Conservation (phyloP, 2,888 invertebrate genomes). For the Hedya salicella region DNA sequence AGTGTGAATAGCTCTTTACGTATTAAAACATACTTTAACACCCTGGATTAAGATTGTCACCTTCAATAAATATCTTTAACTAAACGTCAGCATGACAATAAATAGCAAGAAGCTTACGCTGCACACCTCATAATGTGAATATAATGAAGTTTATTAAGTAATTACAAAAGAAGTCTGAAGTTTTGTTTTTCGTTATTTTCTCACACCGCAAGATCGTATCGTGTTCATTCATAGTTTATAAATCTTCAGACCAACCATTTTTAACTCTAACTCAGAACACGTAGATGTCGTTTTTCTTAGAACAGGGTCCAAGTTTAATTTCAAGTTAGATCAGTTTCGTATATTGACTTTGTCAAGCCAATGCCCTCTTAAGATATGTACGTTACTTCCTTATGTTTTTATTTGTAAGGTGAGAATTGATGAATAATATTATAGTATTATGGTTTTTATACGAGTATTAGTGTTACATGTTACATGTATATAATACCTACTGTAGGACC, state of each 20-base stretch:
- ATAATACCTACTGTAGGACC: too few relatives aligned
- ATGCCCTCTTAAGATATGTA: conserved; percentile 18
- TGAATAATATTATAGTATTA: neutral
- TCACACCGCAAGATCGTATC: neutral
- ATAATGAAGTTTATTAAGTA: neutral
- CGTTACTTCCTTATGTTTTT: neutral
- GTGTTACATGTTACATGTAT: too few relatives aligned
- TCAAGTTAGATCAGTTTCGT: conserved; percentile 20
- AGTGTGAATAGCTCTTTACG: too few relatives aligned
- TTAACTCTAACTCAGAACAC: neutral
- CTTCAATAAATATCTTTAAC: too few relatives aligned
- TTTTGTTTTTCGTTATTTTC: neutral
- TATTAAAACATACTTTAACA: too few relatives aligned
- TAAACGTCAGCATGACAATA: too few relatives aligned
- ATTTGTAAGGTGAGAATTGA: neutral
- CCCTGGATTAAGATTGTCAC: too few relatives aligned
- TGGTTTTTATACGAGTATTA: too few relatives aligned
- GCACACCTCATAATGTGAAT: neutral
- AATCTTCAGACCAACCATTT: neutral
- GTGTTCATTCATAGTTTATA: neutral
- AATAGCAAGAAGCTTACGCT: too few relatives aligned
- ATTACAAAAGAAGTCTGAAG: neutral
- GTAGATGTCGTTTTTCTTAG: conserved; percentile 5
- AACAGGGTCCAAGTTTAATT: neutral
- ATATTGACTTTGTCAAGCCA: conserved; percentile 17